These are phyloP conservation scores for Parnassius smintheus DNA, from an alignment of 2,888 invertebrate species.

Conservation along the genomic window DNA sequence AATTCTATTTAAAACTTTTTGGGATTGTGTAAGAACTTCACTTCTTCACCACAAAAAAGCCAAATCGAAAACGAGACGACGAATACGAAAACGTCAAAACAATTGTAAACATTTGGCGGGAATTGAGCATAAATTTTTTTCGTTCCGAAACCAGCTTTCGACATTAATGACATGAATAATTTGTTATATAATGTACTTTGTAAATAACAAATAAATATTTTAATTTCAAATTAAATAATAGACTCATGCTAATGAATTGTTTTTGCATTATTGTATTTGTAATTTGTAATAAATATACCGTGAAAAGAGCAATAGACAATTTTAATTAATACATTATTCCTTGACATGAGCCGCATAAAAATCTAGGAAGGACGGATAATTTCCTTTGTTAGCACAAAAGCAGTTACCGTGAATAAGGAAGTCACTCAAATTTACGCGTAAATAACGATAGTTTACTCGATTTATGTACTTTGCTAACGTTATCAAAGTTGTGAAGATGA, in stretches of 20 bases:
- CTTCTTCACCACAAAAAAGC: background rate
- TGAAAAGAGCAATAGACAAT: constrained; percentile 15
- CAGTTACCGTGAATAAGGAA: background rate
- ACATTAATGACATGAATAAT: no score
- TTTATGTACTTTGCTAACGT: background rate
- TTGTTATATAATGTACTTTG: background rate
- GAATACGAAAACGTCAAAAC: constrained; percentile 12
- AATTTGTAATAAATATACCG: background rate
- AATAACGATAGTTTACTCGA: background rate
- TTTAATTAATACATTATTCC: background rate
- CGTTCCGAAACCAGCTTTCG: constrained; percentile 9
- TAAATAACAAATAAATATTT: background rate
- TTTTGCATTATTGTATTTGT: background rate
- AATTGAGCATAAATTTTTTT: background rate
- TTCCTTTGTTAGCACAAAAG: constrained; percentile 15
- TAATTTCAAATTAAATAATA: background rate
- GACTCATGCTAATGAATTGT: background rate
- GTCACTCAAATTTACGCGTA: background rate
- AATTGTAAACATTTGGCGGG: constrained; percentile 19
- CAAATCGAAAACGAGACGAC: background rate
- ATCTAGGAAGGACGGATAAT: background rate
- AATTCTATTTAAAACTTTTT: no score
- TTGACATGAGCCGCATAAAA: background rate
- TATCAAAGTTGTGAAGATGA: background rate
- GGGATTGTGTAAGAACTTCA: no score